Percentiles rank a stretch among this genome's conserved stretches.
phyloP scores from a whole-genome alignment of 2,113 vertebrate genomes.

The Turdus rufiventris region DNA sequence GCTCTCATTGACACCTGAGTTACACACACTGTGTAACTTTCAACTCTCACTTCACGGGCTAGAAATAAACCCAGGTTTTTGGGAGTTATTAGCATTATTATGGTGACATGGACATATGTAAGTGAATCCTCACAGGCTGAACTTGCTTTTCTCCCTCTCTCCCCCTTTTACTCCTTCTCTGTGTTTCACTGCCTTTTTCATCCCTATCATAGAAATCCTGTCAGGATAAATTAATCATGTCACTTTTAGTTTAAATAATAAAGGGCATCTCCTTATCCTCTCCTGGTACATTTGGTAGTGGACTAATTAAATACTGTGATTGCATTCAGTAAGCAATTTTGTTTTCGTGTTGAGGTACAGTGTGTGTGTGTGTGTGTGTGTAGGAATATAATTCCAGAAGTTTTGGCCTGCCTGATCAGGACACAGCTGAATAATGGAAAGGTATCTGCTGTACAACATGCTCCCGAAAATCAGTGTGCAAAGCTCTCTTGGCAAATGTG shows the following conservation, averaged over 20 bases:
- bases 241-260: neutral
- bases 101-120: neutral
- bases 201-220: neutral
- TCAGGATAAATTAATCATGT: neutral
- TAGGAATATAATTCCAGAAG: neutral
- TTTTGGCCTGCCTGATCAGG: neutral
- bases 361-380: too few species aligned
- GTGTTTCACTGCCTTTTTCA: neutral
- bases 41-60: conserved; percentile 4
- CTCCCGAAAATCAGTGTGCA: neutral
- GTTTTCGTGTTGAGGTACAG: neutral
- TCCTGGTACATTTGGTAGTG: neutral
- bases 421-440: neutral
- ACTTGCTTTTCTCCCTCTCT: neutral
- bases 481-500: neutral
- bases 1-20: conserved; percentile 48
- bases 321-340: neutral
- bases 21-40: conserved; percentile 44
- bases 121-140: neutral
- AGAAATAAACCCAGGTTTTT: neutral
- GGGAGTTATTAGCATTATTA: conserved; percentile 12
- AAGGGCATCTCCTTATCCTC: neutral
- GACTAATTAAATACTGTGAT: neutral
- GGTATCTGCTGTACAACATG: neutral
- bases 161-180: neutral